phyloP scores from a whole-genome alignment of 2,113 vertebrate genomes.

The Fregata magnificens region DNA sequence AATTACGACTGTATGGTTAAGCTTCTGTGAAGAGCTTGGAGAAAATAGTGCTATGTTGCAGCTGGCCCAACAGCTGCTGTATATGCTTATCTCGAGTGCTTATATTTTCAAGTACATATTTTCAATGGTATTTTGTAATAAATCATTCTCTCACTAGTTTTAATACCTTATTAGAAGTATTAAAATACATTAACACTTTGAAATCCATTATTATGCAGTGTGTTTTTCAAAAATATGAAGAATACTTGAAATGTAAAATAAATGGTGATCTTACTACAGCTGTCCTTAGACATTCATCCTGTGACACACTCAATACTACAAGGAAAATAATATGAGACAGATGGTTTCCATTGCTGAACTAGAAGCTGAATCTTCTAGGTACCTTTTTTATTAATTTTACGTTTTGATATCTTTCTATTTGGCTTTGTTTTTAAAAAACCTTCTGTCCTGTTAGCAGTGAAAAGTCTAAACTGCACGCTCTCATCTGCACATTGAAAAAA shows the following conservation, averaged over 20 bases:
- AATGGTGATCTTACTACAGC: constrained; percentile 46
- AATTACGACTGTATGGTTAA: not conserved
- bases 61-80: constrained; percentile 46
- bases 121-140: constrained; percentile 28
- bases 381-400: constrained; percentile 15
- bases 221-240: not conserved
- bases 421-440: not conserved
- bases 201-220: constrained; percentile 21
- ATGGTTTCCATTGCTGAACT: not conserved
- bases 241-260: constrained; percentile 29
- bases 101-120: constrained; percentile 43
- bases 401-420: constrained; percentile 21
- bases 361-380: constrained; percentile 9
- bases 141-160: constrained; percentile 1
- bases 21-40: constrained; percentile 26
- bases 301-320: not conserved
- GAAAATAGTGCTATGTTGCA: constrained; percentile 28
- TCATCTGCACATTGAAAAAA: not conserved
- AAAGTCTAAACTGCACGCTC: not conserved
- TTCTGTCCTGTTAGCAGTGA: not conserved
- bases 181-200: constrained; percentile 29
- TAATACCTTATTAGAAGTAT: constrained; percentile 42
- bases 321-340: not conserved
- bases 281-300: constrained; percentile 38
- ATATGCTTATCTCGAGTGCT: constrained; percentile 27